These are phyloP conservation scores for Malurus splendens DNA, from an alignment of 2,797 vertebrate species.

Conservation along the genomic window DNA sequence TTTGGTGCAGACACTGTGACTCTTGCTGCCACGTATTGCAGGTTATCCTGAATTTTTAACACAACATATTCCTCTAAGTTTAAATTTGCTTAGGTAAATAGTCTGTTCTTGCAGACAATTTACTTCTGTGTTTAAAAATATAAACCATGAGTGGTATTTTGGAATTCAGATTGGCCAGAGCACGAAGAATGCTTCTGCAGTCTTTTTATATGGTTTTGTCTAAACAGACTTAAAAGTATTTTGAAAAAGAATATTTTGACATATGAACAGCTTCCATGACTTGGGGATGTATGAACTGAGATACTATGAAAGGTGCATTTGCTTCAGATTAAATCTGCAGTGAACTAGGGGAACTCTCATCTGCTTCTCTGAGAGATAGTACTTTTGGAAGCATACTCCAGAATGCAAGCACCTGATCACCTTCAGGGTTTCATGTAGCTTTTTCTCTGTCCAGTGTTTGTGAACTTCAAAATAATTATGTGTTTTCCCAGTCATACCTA, in stretches of 20 bases:
- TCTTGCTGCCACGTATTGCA: neutral
- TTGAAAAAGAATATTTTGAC: neutral
- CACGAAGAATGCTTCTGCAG: neutral
- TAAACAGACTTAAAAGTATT: neutral
- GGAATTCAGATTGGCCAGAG: neutral
- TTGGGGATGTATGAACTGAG: neutral
- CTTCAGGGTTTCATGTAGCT: neutral
- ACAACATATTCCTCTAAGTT: neutral
- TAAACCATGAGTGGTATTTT: neutral
- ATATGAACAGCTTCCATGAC: neutral
- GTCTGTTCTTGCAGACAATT: neutral
- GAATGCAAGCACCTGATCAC: neutral
- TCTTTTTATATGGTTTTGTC: neutral
- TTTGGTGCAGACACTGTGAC: neutral
- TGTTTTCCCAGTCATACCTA: neutral
- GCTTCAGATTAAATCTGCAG: neutral
- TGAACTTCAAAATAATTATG: neutral
- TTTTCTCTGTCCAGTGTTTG: neutral
- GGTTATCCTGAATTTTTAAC: neutral
- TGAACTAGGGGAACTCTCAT: rapidly evolving
- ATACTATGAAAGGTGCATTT: neutral
- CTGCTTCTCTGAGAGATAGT: neutral
- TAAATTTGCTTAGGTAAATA: neutral
- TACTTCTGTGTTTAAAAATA: neutral
- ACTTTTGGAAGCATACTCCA: neutral